phyloP scores from a whole-genome alignment of 2,797 vertebrate species.

The Gambelia wislizenii region DNA sequence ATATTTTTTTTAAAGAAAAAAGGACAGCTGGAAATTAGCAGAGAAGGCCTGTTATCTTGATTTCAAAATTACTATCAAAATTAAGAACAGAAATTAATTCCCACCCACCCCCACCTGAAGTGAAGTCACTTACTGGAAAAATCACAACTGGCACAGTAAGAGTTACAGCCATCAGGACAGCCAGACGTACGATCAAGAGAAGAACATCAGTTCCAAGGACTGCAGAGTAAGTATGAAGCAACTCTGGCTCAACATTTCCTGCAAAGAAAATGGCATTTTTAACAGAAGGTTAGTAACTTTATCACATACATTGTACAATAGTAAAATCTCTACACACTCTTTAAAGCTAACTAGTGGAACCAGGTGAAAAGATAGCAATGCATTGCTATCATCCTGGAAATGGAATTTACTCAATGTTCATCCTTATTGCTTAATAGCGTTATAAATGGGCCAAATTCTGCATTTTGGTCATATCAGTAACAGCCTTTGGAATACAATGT shows the following conservation, averaged over 20 bases:
- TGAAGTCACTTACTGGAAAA: slow-evolving; percentile 89
- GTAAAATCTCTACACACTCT: not conserved
- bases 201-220: slow-evolving; percentile 83
- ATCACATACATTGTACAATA: not conserved
- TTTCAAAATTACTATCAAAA: not conserved
- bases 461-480: not conserved
- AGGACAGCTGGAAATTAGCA: not conserved
- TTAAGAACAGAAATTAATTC: not conserved
- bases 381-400: not conserved
- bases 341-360: not conserved
- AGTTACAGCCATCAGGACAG: slow-evolving; percentile 93
- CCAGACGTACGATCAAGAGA: slow-evolving; percentile 93
- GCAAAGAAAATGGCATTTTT: slow-evolving; percentile 40
- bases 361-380: not conserved
- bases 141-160: slow-evolving; percentile 96
- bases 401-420: not conserved
- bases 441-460: not conserved
- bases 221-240: slow-evolving; percentile 94
- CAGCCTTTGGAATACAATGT: not conserved
- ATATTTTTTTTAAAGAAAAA: not conserved
- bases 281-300: not conserved
- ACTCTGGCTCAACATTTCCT: slow-evolving; percentile 89
- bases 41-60: not conserved
- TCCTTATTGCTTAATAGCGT: not conserved
- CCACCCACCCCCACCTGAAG: not conserved